Percentiles rank a stretch among this genome's conserved stretches.
Conservation (phyloP, 92 coral and sea anemone genomes). For the Zoanthus gigantus region DNA sequence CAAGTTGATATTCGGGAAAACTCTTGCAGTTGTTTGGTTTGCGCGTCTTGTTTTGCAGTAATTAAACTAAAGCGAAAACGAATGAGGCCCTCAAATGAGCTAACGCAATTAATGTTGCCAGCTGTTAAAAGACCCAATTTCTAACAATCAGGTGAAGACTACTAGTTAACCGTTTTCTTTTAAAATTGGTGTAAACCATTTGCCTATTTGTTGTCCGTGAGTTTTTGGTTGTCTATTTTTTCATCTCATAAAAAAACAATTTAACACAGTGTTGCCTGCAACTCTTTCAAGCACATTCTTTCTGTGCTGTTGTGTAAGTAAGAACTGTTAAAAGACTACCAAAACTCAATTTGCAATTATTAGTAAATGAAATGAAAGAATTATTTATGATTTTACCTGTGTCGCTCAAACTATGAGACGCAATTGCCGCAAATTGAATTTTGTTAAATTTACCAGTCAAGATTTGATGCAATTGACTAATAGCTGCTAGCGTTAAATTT, state of each 20-base stretch:
- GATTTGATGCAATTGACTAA: neutral
- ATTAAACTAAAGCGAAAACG: neutral
- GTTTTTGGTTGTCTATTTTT: neutral
- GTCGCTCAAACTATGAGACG: slow-evolving; percentile 11
- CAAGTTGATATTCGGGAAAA: neutral
- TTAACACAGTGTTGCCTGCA: neutral
- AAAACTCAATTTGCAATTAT: slow-evolving; percentile 34
- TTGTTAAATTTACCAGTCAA: slow-evolving; percentile 4
- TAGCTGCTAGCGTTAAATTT: no score
- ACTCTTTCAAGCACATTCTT: neutral
- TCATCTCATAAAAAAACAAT: neutral
- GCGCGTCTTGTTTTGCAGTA: neutral
- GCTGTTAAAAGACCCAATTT: slow-evolving; percentile 6
- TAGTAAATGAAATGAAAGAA: slow-evolving; percentile 32
- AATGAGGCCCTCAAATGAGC: neutral
- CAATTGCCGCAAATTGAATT: slow-evolving; percentile 27
- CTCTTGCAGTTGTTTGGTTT: neutral
- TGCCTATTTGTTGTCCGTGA: neutral
- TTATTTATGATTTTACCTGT: slow-evolving; percentile 44
- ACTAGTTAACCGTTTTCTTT: slow-evolving; percentile 8
- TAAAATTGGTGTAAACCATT: neutral
- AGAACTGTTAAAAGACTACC: slow-evolving; percentile 50
- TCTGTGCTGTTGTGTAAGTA: slow-evolving; percentile 3
- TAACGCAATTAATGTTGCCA: neutral
- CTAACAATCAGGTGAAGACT: slow-evolving; percentile 12